Evolutionary conservation across 37 sponge, comb jelly and placozoan species (phyloP), one percentile per base, ranked within the genome.

Genomic region (Crambe crambe): DNA sequence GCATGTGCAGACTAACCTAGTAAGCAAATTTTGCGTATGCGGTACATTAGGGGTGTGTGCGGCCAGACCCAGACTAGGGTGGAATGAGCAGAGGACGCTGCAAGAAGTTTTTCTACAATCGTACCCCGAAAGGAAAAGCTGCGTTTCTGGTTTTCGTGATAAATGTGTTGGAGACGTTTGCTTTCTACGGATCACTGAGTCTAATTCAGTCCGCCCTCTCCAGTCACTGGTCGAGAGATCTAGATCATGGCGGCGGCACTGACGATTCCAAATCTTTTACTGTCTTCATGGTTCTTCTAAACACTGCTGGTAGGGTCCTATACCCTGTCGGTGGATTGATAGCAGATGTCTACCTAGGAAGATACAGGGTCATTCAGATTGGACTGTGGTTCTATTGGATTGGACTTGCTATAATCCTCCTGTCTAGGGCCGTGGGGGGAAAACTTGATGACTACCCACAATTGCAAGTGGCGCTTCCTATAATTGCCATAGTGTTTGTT

Each of bases 301-400:
- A 72, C 25, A 59, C 58, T 51, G 64, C 65, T 60, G 70, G 78
- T 12, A 68, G 72, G 35, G 22, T 85, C 23, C 77, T 85, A 43
- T 85, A 85, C 39, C 85, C 85, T 15, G 34, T 85, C 27, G 85
- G 37, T 36, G 85, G 85, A 25, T 22, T 85, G 26, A 0, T 85
- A 37, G 85, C 85, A 25, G 85, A 85, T 58, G 62, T 62, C 51
- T 85, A 61, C 37, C 39, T 77, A 17, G 85, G 85, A 15, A 54
- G 85, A 39, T 59, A 76, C 62, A 51, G 32, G n/a, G 78, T 85
- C 37, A 85, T 85, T 58, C 71, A 77, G 20, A 70, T 77, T 37
- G 72, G 85, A 22, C 71, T 85, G 72, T 85, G 85, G 85, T 58
- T 85, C 2, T 72, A 68, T 23, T 77, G 78, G 78, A 37, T 34